These are phyloP conservation scores for Hipposideros larvatus DNA, from an alignment of 2,797 vertebrate genomes.

Conservation along the genomic window DNA sequence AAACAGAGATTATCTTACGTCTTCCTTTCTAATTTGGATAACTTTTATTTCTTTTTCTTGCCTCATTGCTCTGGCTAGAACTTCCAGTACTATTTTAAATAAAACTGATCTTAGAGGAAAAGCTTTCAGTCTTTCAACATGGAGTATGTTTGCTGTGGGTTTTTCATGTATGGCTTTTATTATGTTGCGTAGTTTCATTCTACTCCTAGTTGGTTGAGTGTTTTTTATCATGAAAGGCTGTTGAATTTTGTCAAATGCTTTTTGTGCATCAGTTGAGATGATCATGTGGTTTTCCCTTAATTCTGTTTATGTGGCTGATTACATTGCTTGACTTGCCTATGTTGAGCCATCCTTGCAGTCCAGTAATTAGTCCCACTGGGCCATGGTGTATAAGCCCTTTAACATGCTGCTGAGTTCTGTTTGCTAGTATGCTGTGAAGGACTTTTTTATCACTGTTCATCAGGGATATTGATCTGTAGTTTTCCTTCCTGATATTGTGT, in stretches of 20 bases:
- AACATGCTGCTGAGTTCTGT: neutral
- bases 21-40: neutral
- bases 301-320: neutral
- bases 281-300: neutral
- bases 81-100: neutral
- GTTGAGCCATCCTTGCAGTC: neutral
- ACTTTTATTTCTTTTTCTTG: neutral
- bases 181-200: neutral
- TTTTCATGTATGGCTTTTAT: neutral
- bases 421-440: neutral
- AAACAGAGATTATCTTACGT: neutral
- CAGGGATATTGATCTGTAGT: neutral
- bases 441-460: neutral
- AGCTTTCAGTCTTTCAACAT: neutral
- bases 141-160: neutral
- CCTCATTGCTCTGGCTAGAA: neutral
- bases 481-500: neutral
- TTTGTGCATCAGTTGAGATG: neutral
- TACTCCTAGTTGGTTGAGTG: neutral
- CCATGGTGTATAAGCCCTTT: neutral
- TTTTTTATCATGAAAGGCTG: neutral
- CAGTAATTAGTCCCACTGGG: neutral
- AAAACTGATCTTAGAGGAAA: too few relatives aligned
- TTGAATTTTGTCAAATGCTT: neutral
- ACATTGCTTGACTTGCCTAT: neutral